Conservation (phyloP, 2,888 invertebrate species). For the Laspeyria flexula region DNA sequence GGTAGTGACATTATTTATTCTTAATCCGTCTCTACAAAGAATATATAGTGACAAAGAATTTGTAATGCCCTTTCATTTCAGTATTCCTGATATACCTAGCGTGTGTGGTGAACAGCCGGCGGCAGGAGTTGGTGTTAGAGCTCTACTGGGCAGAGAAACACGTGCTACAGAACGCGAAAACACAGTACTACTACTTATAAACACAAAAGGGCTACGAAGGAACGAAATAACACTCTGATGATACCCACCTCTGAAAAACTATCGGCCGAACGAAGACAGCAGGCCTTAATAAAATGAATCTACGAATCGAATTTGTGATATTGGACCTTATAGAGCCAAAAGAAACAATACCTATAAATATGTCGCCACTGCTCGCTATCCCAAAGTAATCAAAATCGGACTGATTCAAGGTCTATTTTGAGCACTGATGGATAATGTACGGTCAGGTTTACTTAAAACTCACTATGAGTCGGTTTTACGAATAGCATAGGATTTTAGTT, state of each 20-base stretch:
- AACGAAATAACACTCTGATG: no score
- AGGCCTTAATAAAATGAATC: no score
- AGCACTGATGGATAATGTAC: neutral
- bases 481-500: neutral
- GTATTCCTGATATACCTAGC: slow-evolving; percentile 64
- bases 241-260: no score
- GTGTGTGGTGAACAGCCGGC: slow-evolving; percentile 65
- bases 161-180: slow-evolving; percentile 47
- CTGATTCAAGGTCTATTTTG: no score
- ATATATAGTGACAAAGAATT: no score
- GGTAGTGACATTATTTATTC: no score
- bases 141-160: slow-evolving; percentile 52
- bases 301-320: no score
- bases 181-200: slow-evolving; percentile 51
- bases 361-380: no score
- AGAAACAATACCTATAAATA: no score
- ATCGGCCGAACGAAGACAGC: no score
- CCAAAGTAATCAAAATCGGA: neutral
- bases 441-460: neutral
- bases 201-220: neutral
- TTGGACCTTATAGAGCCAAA: no score
- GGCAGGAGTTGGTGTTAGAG: slow-evolving; percentile 58
- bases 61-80: slow-evolving; percentile 32
- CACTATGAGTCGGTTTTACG: neutral
- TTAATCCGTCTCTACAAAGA: no score